Base-by-base conservation (phyloP, 2,797 vertebrate genomes). In the Pelodytes ibericus region DNA sequence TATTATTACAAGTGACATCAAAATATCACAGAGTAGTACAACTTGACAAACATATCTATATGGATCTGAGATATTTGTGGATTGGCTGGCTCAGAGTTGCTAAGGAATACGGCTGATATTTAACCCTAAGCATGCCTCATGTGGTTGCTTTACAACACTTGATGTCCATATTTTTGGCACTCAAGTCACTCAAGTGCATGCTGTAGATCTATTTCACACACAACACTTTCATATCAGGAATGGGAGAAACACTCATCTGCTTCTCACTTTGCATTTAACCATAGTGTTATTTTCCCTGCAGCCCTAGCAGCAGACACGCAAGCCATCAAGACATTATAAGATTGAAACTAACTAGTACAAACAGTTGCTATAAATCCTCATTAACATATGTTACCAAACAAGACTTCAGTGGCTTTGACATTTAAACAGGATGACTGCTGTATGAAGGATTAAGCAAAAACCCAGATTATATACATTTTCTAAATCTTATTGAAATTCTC, bases 401-500 rank as follows among this genome's bases (percentile, higher is more conserved):
- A 73, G 47, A 69, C 63, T 62, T 79, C 29, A 9, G 33, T 62
- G 13, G 25, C 25, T 74, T 56, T 74, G 64, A 73, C 64, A 79
- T 69, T 74, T 79, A 49, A 63, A 74, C 47, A 69, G 47, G 26
- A 41, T n/a, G 16, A 73, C 56, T 36, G 58, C 22, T 68, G 66
- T 51, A 16, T 53, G 69, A 67, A 69, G 64, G 64, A 79, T 79
- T 79, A 79, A 15, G 57, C 33, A 63, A 44, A 36, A 53, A 60
- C 57, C 41, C 67, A 79, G 63, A 73, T 79, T 66, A 79, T 29
- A 63, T 61, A 53, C 69, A 63, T 71, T 7, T 16, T 33, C 26
- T 62, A 44, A 63, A 63, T 79, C 71, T 79, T 26, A 69, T 61
- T 72, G 31, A 53, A 67, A 79, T 71, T 68, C 57, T 73, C 25